phyloP scores from a whole-genome alignment of 92 coral and sea anemone species.

The Metridium senile region DNA sequence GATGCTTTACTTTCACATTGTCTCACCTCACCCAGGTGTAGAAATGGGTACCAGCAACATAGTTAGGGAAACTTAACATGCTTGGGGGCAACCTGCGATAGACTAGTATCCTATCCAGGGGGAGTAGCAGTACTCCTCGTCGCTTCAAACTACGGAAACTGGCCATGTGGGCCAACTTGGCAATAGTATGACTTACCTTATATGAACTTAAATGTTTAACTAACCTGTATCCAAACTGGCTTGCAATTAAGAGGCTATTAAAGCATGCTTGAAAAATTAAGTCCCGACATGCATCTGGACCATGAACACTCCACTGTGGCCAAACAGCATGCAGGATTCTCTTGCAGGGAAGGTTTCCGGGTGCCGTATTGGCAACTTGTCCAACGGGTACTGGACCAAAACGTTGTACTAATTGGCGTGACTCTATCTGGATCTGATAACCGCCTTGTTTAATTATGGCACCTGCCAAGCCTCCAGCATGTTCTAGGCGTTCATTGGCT shows the following conservation, averaged over 20 bases:
- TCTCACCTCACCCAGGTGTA: too few species aligned
- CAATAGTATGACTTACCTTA: too few species aligned
- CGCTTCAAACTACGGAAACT: too few species aligned
- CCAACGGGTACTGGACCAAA: constrained; percentile 33
- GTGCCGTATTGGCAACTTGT: constrained; percentile 25
- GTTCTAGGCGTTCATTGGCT: constrained; percentile 50
- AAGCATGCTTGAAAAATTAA: constrained; percentile 21
- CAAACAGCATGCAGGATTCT: constrained; percentile 69
- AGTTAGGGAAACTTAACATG: too few species aligned
- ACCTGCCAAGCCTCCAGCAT: constrained; percentile 49
- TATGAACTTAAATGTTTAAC: too few species aligned
- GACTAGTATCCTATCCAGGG: too few species aligned
- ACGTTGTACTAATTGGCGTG: constrained; percentile 7
- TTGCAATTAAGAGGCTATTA: constrained; percentile 29
- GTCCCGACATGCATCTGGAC: constrained; percentile 8
- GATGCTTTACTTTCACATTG: too few species aligned
- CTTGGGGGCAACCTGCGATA: too few species aligned
- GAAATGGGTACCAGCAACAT: too few species aligned
- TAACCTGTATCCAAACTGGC: not conserved
- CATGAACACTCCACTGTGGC: constrained; percentile 45
- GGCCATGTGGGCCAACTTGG: too few species aligned
- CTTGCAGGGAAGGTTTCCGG: constrained; percentile 68
- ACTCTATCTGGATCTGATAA: constrained; percentile 45
- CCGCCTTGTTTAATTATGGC: constrained; percentile 63
- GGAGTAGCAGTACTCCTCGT: too few species aligned